phyloP scores from a whole-genome alignment of 2,797 vertebrate species.

The Crenuchus spilurus region DNA sequence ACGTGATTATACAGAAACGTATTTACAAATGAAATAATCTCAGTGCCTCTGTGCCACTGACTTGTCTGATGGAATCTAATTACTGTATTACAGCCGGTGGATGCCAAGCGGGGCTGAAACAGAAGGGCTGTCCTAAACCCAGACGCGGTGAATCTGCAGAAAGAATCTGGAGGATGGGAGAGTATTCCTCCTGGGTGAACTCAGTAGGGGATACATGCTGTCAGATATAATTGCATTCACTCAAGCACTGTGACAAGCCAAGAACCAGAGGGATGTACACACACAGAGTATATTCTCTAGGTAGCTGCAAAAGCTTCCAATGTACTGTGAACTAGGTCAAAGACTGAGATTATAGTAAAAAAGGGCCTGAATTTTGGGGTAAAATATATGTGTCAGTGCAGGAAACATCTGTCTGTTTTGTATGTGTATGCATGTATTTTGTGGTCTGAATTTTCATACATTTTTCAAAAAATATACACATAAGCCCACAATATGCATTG shows the following conservation, averaged over 20 bases:
- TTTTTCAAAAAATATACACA: too few species aligned
- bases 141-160: constrained; percentile 1
- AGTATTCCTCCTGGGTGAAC: constrained; percentile 31
- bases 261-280: constrained; percentile 21
- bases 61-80: constrained; percentile 14
- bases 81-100: neutral
- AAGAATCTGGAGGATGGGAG: neutral
- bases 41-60: constrained; percentile 12
- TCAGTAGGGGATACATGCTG: constrained; percentile 44
- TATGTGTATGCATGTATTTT: too few species aligned
- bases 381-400: neutral
- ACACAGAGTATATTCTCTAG: constrained; percentile 37
- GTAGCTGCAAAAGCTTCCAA: constrained; percentile 11
- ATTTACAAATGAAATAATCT: constrained; percentile 13
- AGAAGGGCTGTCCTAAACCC: constrained; percentile 6
- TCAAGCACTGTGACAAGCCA: constrained; percentile 28
- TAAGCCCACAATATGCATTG: too few species aligned
- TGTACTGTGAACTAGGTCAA: constrained; percentile 32
- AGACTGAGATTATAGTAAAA: neutral
- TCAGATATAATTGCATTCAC: constrained; percentile 37
- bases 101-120: neutral
- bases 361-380: neutral
- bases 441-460: too few species aligned
- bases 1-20: neutral
- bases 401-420: too few species aligned